These are phyloP conservation scores for Labroides dimidiatus DNA, from an alignment of 2,797 vertebrate species.

Conservation along the genomic window DNA sequence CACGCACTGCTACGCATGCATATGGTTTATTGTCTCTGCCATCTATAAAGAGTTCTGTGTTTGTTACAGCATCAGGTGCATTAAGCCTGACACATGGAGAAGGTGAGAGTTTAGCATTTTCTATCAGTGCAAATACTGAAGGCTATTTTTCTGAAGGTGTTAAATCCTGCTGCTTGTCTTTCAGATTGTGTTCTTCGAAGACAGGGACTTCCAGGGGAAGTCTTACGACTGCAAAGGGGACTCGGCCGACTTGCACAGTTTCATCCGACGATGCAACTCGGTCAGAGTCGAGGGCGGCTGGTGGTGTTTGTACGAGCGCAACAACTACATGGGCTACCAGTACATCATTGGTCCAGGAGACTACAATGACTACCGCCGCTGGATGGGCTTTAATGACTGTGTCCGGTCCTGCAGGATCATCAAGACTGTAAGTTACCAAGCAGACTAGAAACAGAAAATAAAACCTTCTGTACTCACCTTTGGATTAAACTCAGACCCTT, in stretches of 20 bases:
- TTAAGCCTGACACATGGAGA: conserved; percentile 53
- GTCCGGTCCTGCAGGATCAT: conserved; percentile 71
- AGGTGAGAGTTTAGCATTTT: conserved; percentile 38
- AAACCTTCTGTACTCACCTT: background rate
- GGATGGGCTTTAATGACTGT: conserved; percentile 73
- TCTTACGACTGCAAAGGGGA: conserved; percentile 75
- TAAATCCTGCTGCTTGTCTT: background rate
- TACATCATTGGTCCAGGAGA: conserved; percentile 69
- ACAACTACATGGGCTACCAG: conserved; percentile 74
- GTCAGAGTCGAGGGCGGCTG: conserved; percentile 69
- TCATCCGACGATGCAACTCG: conserved; percentile 72
- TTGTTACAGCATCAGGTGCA: conserved; percentile 8
- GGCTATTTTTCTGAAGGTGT: too few species aligned
- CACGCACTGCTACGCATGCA: conserved; percentile 56
- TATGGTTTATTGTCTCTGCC: conserved; percentile 55
- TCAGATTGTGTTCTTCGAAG: conserved; percentile 70
- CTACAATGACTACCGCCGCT: conserved; percentile 64
- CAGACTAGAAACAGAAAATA: background rate
- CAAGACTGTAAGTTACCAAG: conserved; percentile 58
- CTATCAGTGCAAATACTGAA: too few species aligned
- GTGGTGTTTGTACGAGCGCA: conserved; percentile 76
- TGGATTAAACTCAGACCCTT: background rate
- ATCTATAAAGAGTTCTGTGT: conserved; percentile 61
- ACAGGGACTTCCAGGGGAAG: conserved; percentile 71
- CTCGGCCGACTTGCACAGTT: conserved; percentile 54